Percentiles rank a stretch among this genome's conserved stretches.
Evolutionary conservation across 1,140 invertebrate genomes (phyloP).

Genomic region (Leptinotarsa texana): DNA sequence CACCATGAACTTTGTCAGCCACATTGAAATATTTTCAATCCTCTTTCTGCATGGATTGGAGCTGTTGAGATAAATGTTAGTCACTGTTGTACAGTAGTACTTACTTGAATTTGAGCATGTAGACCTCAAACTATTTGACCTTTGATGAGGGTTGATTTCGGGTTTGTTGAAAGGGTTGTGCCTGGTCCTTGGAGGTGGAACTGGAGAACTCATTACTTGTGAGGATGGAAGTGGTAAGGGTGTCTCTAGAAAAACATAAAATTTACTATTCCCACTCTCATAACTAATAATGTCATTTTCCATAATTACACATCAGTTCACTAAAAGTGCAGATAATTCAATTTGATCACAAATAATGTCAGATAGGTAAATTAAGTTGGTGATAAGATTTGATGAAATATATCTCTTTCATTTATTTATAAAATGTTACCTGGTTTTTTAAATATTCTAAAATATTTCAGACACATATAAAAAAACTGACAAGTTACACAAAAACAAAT

Average conservation of each 20-base stretch:
- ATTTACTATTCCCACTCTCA: slow-evolving; percentile 43
- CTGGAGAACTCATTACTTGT: slow-evolving; percentile 58
- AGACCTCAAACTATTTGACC: slow-evolving; percentile 60
- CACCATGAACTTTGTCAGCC: too few relatives aligned
- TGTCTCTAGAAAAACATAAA: slow-evolving; percentile 50
- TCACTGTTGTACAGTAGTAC: slow-evolving; percentile 1
- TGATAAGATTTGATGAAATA: neutral
- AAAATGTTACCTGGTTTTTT: too few relatives aligned
- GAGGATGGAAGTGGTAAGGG: slow-evolving; percentile 42
- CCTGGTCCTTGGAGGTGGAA: slow-evolving; percentile 67
- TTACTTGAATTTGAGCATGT: slow-evolving; percentile 59
- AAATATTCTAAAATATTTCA: neutral
- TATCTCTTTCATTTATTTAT: neutral
- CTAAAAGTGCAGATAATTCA: too few relatives aligned
- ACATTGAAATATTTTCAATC: too few relatives aligned
- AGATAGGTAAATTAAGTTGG: too few relatives aligned
- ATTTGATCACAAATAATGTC: too few relatives aligned
- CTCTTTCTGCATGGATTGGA: too few relatives aligned
- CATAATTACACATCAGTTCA: slow-evolving; percentile 10
- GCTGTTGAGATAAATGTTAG: too few relatives aligned
- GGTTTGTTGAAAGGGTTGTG: slow-evolving; percentile 72
- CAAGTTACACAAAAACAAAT: too few relatives aligned
- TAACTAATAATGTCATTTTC: slow-evolving; percentile 30
- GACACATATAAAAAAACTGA: too few relatives aligned
- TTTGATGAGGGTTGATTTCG: slow-evolving; percentile 57